Evolutionary conservation across 2,888 invertebrate genomes (phyloP), one percentile per base, ranked within the genome.

Genomic region (Pristionchus japonicus): DNA sequence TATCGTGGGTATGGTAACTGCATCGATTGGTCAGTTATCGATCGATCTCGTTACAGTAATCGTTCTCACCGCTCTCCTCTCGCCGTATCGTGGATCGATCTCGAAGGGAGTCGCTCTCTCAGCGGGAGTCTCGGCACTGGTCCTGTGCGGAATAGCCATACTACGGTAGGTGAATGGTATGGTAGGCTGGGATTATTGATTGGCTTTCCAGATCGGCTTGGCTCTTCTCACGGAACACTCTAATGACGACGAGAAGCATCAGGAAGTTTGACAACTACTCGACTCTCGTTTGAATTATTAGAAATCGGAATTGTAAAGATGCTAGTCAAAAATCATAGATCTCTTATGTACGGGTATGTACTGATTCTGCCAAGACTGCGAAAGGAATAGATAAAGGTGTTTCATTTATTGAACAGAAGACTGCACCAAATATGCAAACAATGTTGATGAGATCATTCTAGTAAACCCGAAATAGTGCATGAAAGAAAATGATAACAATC

Each of bases 61-160:
- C n/a, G 67, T 91, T 52, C 88, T 90, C 31, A 47, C 85, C 9
- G 85, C 85, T 17, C 85, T 85, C 15, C 57, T 85, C 61, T 85
- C 85, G 17, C 85, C 88, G 23, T 70, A 89, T 34, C 88, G 90
- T 61, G 88, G 88, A 37, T 83, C 89, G 23, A 89, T 90, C 1
- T 90, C 91, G 11, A 90, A 89, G 86, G 90, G 91, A 61, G 90
- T 91, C 47, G 88, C 89, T 0, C 89, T 91, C 3, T 89, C 90
- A 2, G 70, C 90, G 15, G 91, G 91, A 67, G 83, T 89, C 20
- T 90, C 89, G 0, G 91, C 91, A 20, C 57, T 90, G n/a, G 61
- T 90, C 70, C 88, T 90, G 27, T 90, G 90, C 31, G 57, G 85
- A 64, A 43, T 85, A 13, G 85, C 85, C 27, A 57, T 85, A 23